Evolutionary conservation across 2,113 vertebrate species (phyloP).

Genomic region (Aptenodytes patagonicus): DNA sequence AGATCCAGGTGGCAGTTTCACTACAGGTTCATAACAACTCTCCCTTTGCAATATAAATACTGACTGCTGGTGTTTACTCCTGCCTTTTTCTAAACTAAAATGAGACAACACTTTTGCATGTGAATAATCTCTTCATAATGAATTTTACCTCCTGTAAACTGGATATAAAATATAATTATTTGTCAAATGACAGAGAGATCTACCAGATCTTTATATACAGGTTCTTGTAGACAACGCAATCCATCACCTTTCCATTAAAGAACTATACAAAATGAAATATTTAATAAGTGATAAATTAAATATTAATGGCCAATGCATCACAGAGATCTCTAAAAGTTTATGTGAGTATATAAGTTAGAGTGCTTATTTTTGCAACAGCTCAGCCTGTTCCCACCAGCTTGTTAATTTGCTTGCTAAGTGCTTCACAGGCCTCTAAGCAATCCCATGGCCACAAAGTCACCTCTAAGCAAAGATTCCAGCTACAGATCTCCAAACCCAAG

Average conservation of each 20-base stretch:
- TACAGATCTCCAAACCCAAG: not conserved
- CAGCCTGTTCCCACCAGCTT: not conserved
- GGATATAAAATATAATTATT: not conserved
- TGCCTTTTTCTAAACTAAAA: not conserved
- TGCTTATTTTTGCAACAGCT: not conserved
- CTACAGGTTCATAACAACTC: not conserved
- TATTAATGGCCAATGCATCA: conserved; percentile 39
- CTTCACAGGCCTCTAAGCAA: not conserved
- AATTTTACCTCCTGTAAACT: conserved; percentile 2
- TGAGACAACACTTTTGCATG: not conserved
- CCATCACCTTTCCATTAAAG: conserved; percentile 21
- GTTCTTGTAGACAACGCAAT: not conserved
- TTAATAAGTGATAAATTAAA: conserved; percentile 52
- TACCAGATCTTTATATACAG: conserved; percentile 24
- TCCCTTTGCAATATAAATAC: not conserved
- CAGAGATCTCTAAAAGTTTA: conserved; percentile 11
- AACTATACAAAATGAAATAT: conserved; percentile 44
- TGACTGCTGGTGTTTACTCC: conserved; percentile 1
- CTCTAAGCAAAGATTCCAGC: not conserved
- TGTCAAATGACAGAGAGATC: not conserved
- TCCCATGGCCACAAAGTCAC: not conserved
- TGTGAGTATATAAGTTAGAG: not conserved
- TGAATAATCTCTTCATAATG: conserved; percentile 20
- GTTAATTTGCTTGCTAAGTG: not conserved
- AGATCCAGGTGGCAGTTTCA: not conserved